These are phyloP conservation scores for Cercopithecus petaurista DNA, from an alignment of 2,797 vertebrate genomes.

Conservation along the genomic window DNA sequence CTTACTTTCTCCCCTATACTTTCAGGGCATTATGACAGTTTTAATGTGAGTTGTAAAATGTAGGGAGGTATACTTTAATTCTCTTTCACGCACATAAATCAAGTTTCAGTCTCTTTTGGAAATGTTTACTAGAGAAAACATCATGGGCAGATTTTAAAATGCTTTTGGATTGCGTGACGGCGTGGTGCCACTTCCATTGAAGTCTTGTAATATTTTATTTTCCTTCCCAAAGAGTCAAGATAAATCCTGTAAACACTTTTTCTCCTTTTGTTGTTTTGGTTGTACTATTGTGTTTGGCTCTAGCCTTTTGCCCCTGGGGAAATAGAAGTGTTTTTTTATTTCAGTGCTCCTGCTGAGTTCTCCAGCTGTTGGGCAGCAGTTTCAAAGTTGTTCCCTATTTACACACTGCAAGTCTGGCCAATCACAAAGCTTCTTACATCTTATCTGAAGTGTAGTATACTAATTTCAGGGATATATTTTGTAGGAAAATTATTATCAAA, in stretches of 20 bases:
- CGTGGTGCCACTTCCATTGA: slow-evolving; percentile 72
- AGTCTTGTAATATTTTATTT: slow-evolving; percentile 78
- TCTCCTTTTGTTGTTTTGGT: slow-evolving; percentile 69
- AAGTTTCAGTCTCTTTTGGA: slow-evolving; percentile 55
- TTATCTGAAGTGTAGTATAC: slow-evolving; percentile 24
- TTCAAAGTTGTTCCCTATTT: slow-evolving; percentile 53
- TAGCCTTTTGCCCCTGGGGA: slow-evolving; percentile 6
- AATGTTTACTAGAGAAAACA: slow-evolving; percentile 71
- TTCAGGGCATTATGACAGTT: slow-evolving; percentile 37
- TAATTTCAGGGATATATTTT: slow-evolving; percentile 8
- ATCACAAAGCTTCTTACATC: slow-evolving; percentile 32
- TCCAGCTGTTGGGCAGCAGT: slow-evolving; percentile 26
- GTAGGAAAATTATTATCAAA: slow-evolving; percentile 18
- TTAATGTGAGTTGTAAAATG: slow-evolving; percentile 62
- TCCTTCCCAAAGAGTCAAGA: slow-evolving; percentile 72
- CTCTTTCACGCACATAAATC: slow-evolving; percentile 65
- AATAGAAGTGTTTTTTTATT: slow-evolving; percentile 57
- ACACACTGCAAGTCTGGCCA: slow-evolving; percentile 28
- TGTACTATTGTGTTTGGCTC: slow-evolving; percentile 59
- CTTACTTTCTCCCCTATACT: neutral
- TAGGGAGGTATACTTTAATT: slow-evolving; percentile 57
- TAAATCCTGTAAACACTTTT: slow-evolving; percentile 76
- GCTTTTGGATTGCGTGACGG: slow-evolving; percentile 71
- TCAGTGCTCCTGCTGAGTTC: slow-evolving; percentile 10
- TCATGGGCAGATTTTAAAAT: slow-evolving; percentile 65